phyloP scores from a whole-genome alignment of 2,113 vertebrate genomes.

The Heterocephalus glaber region DNA sequence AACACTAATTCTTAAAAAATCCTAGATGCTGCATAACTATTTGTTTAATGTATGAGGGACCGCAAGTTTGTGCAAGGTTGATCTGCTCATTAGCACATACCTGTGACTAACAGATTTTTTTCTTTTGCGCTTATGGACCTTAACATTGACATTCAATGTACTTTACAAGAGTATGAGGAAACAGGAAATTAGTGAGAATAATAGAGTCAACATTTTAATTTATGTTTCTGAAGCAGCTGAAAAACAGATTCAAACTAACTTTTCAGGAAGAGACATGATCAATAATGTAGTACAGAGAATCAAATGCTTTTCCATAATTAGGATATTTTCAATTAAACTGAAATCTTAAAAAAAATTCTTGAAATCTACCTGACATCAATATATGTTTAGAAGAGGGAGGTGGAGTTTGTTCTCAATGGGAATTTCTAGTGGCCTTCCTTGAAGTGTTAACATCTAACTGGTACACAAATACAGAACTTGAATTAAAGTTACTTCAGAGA shows the following conservation, averaged over 20 bases:
- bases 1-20: constrained; percentile 17
- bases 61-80: background rate
- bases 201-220: background rate
- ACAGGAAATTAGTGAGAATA: background rate
- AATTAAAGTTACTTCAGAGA: constrained; percentile 13
- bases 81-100: background rate
- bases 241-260: constrained; percentile 1
- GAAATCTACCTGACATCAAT: constrained; percentile 22
- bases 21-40: background rate
- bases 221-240: background rate
- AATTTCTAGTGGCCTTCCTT: background rate
- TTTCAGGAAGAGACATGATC: background rate
- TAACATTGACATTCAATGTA: background rate
- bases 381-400: background rate
- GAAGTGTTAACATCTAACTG: background rate
- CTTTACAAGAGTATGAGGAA: background rate
- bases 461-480: background rate
- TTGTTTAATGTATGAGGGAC: background rate
- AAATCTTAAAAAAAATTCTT: too few species aligned
- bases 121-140: background rate
- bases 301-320: constrained; percentile 10
- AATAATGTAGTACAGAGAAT: background rate
- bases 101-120: background rate
- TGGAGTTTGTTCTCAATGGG: background rate
- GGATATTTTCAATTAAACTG: constrained; percentile 17